These are phyloP conservation scores for Conops quadrifasciatus DNA, from an alignment of 2,888 invertebrate species.

Conservation along the genomic window DNA sequence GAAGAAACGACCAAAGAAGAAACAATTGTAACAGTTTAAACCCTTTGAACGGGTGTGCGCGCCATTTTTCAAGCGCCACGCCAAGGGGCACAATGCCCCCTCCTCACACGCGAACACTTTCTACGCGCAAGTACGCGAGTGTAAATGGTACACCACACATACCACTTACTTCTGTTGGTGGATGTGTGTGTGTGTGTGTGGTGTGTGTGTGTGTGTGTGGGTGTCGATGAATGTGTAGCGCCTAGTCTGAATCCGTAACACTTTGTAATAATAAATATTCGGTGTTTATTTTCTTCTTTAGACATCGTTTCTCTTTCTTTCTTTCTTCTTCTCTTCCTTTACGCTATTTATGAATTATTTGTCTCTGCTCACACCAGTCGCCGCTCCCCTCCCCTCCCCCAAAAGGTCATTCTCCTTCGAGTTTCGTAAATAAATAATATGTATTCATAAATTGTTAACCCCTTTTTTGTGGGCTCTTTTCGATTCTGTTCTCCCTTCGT, in stretches of 20 bases:
- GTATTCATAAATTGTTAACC: constrained; percentile 28
- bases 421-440: constrained; percentile 21
- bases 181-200: background rate
- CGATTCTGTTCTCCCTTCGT: background rate
- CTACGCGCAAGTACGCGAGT: too few species aligned
- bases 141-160: too few species aligned
- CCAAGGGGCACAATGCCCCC: constrained; percentile 9
- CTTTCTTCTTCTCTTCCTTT: background rate
- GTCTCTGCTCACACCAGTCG: constrained; percentile 18
- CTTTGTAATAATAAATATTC: constrained; percentile 34
- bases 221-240: background rate
- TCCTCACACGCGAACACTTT: background rate
- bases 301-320: constrained; percentile 16
- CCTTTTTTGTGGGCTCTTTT: constrained; percentile 19
- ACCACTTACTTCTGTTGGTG: too few species aligned
- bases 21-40: constrained; percentile 22
- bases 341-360: constrained; percentile 30
- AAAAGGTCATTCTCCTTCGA: too few species aligned
- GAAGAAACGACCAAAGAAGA: constrained; percentile 11
- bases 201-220: constrained; percentile 9
- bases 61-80: constrained; percentile 30
- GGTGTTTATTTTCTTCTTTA: constrained; percentile 30
- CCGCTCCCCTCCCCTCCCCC: background rate
- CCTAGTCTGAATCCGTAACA: constrained; percentile 16
- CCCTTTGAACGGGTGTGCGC: constrained; percentile 15